Base-by-base conservation (phyloP, 2,888 invertebrate genomes). In the Gryllus longicercus region DNA sequence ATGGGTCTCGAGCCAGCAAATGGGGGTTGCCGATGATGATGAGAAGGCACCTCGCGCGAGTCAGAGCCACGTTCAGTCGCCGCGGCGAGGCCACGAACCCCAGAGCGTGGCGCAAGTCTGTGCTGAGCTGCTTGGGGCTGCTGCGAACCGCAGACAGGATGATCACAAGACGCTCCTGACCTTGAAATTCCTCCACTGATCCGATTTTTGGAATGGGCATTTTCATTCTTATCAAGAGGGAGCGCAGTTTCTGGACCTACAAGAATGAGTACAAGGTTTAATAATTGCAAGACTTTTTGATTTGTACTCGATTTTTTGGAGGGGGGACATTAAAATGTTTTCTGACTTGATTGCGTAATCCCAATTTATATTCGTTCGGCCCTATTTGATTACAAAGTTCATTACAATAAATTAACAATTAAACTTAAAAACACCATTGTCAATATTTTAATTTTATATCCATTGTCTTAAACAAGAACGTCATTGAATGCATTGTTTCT, bases 41-140 rank as follows among this genome's bases (percentile, higher is more conserved):
- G 10, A 95, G 89, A 50, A 96, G 88, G 11, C 93, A 91, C 86
- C 94, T 92, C 14, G 96, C 95, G 83, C 98, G 90, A 0, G 96
- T 96, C 78, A 97, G 90, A 1, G 96, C 93, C 0, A 98, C 98
- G 88, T 98, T 98, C 84, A 97, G 89, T 81, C 97, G 90, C 85
- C 94, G 93, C 0, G 93, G 92, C 83, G 92, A 92, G 25, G 90
- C 89, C 1, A 96, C 89, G 85, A 96, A 96, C 2, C 94, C 94
- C 51, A 96, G 86, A n/a, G 89, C 87, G 83, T 90, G 88, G 16
- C 82, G 51, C 21, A 84, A 51, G 81, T 86, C 86, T 83, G 84
- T 74, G 79, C 86, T 87, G 5, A 89, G 81, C 83, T 92, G 91
- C 0, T 86, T 84, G 0, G 84, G 79, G 23, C 88, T 88, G 79